phyloP scores from a whole-genome alignment of 2,797 vertebrate species.

The Enteromius thamalakanensis region DNA sequence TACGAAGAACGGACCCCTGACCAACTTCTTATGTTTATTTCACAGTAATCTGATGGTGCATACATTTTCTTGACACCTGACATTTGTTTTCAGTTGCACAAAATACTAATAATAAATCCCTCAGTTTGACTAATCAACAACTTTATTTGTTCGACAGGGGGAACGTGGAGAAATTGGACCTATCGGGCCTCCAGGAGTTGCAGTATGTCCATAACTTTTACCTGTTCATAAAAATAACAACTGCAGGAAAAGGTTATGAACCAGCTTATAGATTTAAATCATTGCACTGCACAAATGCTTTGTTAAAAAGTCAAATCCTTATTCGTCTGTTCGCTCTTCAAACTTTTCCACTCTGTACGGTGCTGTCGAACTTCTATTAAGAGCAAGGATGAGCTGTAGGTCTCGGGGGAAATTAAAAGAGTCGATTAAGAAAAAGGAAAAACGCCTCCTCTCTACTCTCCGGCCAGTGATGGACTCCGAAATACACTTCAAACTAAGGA shows the following conservation, averaged over 20 bases:
- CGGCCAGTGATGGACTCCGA: conserved; percentile 45
- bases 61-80: not conserved
- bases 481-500: conserved; percentile 30
- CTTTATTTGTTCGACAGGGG: conserved; percentile 70
- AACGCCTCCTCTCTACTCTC: conserved; percentile 17
- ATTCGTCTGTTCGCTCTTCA: conserved; percentile 41
- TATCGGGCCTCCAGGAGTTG: conserved; percentile 73
- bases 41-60: not conserved
- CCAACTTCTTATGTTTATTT: not conserved
- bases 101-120: conserved; percentile 4
- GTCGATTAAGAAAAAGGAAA: conserved; percentile 48
- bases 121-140: conserved; percentile 1
- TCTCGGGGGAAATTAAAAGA: conserved; percentile 59
- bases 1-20: not conserved
- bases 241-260: not conserved
- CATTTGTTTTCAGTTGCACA: not conserved
- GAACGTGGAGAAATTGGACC: conserved; percentile 74
- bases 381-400: conserved; percentile 25
- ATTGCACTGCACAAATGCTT: not conserved
- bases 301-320: conserved; percentile 7
- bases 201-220: conserved; percentile 69
- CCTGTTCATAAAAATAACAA: conserved; percentile 1
- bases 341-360: conserved; percentile 16
- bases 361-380: conserved; percentile 49
- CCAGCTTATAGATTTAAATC: conserved; percentile 1